phyloP scores from a whole-genome alignment of 2,888 invertebrate species.

The Candidula unifasciata region DNA sequence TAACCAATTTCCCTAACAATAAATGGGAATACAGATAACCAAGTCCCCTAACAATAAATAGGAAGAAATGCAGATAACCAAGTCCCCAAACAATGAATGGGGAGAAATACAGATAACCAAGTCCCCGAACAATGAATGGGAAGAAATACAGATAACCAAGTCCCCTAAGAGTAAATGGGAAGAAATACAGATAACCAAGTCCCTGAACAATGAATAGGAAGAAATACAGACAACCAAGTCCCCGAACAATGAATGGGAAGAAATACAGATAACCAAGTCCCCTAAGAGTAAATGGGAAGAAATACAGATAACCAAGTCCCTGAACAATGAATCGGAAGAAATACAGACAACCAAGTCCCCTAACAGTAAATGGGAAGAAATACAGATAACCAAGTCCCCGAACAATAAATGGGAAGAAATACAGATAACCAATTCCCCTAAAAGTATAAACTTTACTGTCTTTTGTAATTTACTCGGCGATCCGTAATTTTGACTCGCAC shows the following conservation, averaged over 20 bases:
- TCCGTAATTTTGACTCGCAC: no score
- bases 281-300: neutral
- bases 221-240: neutral
- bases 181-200: neutral
- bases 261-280: neutral
- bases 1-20: neutral
- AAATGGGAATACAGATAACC: neutral
- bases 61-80: neutral
- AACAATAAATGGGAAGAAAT: neutral
- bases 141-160: neutral
- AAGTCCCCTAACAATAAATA: no score
- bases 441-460: no score
- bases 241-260: neutral
- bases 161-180: no score
- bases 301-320: neutral
- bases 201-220: neutral
- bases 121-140: no score
- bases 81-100: no score
- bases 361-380: neutral
- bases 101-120: neutral
- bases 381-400: neutral
- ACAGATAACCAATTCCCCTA: neutral
- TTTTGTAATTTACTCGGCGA: no score
- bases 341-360: neutral
- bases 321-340: neutral